Conservation (phyloP, 2,888 invertebrate species). For the Idaea dimidiata region DNA sequence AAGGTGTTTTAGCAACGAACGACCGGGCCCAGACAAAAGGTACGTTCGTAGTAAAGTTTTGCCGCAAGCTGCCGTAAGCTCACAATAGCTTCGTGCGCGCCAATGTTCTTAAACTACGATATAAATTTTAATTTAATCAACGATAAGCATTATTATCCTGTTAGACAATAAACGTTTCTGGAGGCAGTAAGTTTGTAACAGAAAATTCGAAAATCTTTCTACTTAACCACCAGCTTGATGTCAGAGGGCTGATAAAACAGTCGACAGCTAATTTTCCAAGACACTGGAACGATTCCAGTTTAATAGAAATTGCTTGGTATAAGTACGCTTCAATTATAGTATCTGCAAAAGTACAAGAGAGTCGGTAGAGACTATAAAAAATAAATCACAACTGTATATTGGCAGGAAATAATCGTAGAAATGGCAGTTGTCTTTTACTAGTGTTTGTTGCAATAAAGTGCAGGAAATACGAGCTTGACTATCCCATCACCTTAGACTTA, state of each 20-base stretch:
- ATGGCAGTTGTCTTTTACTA: conserved; percentile 6
- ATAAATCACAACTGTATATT: neutral
- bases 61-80: conserved; percentile 12
- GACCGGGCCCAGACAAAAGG: conserved; percentile 26
- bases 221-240: neutral
- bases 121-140: conserved; percentile 21
- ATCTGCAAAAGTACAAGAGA: too few relatives aligned
- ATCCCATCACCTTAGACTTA: neutral
- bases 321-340: too few relatives aligned
- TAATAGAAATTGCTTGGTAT: neutral
- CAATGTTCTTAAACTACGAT: conserved; percentile 16
- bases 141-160: conserved; percentile 16
- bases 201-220: neutral
- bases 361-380: too few relatives aligned
- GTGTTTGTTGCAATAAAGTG: conserved; percentile 14
- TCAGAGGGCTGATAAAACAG: neutral
- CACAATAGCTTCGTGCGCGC: conserved; percentile 22
- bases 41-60: conserved; percentile 20
- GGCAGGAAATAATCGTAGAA: neutral
- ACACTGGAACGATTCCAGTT: neutral
- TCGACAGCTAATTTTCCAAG: conserved; percentile 1
- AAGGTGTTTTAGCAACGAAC: conserved; percentile 18
- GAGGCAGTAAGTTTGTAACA: neutral
- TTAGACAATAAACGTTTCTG: neutral
- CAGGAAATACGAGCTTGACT: conserved; percentile 5